Percentiles rank a stretch among this genome's conserved stretches.
phyloP scores from a whole-genome alignment of 2,888 invertebrate species.

The Antheraea yamamai region DNA sequence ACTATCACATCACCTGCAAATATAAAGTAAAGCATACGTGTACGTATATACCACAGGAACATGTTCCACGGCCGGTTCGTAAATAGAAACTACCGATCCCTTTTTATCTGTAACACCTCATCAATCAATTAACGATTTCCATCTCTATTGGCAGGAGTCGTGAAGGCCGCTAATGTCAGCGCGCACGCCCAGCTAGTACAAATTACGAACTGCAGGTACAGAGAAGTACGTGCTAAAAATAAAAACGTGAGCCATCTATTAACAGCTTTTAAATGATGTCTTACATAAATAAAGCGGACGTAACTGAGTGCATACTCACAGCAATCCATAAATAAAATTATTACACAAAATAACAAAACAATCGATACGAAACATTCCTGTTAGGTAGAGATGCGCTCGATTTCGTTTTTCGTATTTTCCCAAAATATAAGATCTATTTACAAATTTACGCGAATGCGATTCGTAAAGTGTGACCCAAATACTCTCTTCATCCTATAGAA shows the following conservation, averaged over 20 bases:
- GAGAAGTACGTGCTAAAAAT: conserved; percentile 34
- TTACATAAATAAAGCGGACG: conserved; percentile 40
- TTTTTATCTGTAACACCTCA: conserved; percentile 59
- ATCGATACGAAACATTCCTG: conserved; percentile 16
- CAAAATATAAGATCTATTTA: conserved; percentile 74
- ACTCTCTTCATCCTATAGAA: conserved; percentile 53
- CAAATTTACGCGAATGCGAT: conserved; percentile 69
- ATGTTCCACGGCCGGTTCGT: conserved; percentile 44
- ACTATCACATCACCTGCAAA: conserved; percentile 62
- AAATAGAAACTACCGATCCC: conserved; percentile 55
- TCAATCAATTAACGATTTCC: conserved; percentile 64
- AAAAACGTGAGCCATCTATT: conserved; percentile 18
- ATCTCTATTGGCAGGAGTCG: conserved; percentile 54
- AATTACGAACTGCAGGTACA: conserved; percentile 48
- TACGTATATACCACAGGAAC: conserved; percentile 36
- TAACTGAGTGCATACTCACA: conserved; percentile 14
- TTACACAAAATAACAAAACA: conserved; percentile 13
- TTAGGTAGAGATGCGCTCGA: conserved; percentile 25
- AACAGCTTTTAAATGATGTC: conserved; percentile 36
- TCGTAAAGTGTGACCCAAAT: conserved; percentile 70
- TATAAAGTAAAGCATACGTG: conserved; percentile 38
- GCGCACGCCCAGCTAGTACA: conserved; percentile 21
- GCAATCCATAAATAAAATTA: conserved; percentile 9
- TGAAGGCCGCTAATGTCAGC: conserved; percentile 47
- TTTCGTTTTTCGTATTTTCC: conserved; percentile 48